These are phyloP conservation scores for Dallia pectoralis DNA, from an alignment of 2,797 vertebrate genomes.

Conservation along the genomic window DNA sequence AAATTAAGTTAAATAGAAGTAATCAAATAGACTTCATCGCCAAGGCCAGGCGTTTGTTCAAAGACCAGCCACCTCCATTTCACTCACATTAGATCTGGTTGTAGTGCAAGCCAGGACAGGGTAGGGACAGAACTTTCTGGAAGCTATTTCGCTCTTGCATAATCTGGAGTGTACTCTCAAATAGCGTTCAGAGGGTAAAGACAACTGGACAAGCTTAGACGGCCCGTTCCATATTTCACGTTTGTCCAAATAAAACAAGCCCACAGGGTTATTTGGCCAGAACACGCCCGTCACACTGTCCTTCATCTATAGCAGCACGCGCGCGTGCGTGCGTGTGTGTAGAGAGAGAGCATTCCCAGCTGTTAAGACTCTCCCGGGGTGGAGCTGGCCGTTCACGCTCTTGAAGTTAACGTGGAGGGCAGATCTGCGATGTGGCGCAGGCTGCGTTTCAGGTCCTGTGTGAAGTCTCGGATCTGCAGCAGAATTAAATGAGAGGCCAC, in stretches of 20 bases:
- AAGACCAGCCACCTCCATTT: too few relatives aligned
- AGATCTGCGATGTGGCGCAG: constrained; percentile 46
- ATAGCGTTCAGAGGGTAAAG: not conserved
- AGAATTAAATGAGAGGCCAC: constrained; percentile 58
- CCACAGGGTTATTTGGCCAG: not conserved
- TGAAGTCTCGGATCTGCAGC: constrained; percentile 61
- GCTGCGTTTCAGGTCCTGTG: constrained; percentile 60
- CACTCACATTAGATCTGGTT: too few relatives aligned
- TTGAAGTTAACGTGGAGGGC: not conserved
- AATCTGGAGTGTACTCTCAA: not conserved
- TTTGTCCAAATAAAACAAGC: not conserved
- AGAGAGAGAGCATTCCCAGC: not conserved
- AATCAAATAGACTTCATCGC: too few relatives aligned
- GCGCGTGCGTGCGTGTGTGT: not conserved
- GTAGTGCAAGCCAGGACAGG: too few relatives aligned
- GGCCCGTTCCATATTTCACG: not conserved
- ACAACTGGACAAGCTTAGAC: not conserved
- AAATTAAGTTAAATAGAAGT: too few relatives aligned
- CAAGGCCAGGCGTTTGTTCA: too few relatives aligned
- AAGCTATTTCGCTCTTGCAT: not conserved
- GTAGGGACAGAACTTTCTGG: not conserved
- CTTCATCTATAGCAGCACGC: not conserved
- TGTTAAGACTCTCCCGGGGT: not conserved
- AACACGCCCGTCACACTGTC: not conserved
- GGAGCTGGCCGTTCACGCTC: not conserved